Evolutionary conservation across 1,140 invertebrate species (phyloP), one percentile per base, ranked within the genome.

Genomic region (Stratiolaelaps scimitus): DNA sequence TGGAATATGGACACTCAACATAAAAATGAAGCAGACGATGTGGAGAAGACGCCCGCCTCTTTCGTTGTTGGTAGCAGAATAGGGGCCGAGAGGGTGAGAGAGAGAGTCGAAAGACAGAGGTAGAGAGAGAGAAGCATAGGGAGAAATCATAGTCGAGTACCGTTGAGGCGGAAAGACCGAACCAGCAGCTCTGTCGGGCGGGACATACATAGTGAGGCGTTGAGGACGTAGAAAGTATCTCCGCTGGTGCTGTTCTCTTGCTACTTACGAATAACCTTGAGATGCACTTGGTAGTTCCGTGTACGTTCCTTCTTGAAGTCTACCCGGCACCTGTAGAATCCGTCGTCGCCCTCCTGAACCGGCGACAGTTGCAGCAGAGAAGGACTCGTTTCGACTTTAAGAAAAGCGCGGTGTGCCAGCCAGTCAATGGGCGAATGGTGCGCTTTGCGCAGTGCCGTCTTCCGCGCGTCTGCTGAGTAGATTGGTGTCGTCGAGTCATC

Each of bases 401-500:
- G 53, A 23, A 29, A 26, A 23, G 53, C 53, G 17, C 53, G 53
- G 4, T 60, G 53, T 29, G 53, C 53, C 26, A 60, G 53, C 53
- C 53, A 60, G 53, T 60, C 53, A 23, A 65, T 64, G 47, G 34
- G 26, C 17, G 67, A 70, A 64, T 72, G 71, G 65, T 69, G 68
- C 15, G 69, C 68, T 34, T 67, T 48, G 7, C 65, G 43, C 0
- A 70, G 34, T 40, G 66, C 20, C 10, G 46, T 47, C 7, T 28
- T 66, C 20, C 71, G 67, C 7, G 71, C 69, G 65, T 72, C 71
- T 13, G 71, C 46, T 17, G 67, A 71, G 53, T 89, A 91, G 70
- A 92, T 82, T 46, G 89, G 88, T 75, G 88, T 88, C 60, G 84
- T 83, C 26, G 82, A 84, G 64, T 83, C 83, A 72, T 89, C 85